phyloP scores from a whole-genome alignment of 2,888 invertebrate species.

The Buathra laborator region DNA sequence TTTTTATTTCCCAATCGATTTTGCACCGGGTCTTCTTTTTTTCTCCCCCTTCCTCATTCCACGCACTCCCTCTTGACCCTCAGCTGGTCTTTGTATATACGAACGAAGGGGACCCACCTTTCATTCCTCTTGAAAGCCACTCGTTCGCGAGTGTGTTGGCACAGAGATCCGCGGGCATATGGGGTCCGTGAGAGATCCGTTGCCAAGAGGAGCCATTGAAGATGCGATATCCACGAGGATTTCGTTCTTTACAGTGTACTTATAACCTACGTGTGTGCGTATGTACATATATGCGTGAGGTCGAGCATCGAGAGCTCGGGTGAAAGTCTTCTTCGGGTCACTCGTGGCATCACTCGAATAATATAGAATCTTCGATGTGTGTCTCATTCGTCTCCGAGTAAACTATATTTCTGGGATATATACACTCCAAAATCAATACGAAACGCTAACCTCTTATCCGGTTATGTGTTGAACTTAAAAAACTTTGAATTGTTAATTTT shows the following conservation, averaged over 20 bases:
- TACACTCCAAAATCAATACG: too few relatives aligned
- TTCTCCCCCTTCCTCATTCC: background rate
- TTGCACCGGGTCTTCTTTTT: conserved; percentile 1
- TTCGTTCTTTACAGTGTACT: conserved; percentile 54
- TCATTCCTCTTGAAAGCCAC: conserved; percentile 48
- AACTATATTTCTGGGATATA: too few relatives aligned
- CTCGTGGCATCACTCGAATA: conserved; percentile 68
- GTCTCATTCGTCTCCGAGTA: background rate
- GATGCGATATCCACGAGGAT: conserved; percentile 43
- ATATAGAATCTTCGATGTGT: conserved; percentile 52
- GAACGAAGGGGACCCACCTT: conserved; percentile 37
- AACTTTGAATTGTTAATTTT: too few relatives aligned
- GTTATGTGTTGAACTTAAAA: too few relatives aligned
- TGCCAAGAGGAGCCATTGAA: conserved; percentile 47
- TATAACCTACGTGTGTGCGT: conserved; percentile 24
- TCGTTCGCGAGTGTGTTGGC: conserved; percentile 51
- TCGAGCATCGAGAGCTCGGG: conserved; percentile 76
- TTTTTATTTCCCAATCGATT: background rate
- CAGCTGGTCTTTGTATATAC: conserved; percentile 18
- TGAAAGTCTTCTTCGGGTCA: conserved; percentile 80
- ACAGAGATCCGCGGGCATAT: conserved; percentile 48
- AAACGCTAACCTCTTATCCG: too few relatives aligned
- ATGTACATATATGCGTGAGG: conserved; percentile 76
- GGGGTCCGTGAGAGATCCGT: conserved; percentile 60
- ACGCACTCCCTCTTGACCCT: conserved; percentile 22